Evolutionary conservation across 2,113 vertebrate genomes (phyloP), one percentile per base, ranked within the genome.

Genomic region (Mobula birostris): DNA sequence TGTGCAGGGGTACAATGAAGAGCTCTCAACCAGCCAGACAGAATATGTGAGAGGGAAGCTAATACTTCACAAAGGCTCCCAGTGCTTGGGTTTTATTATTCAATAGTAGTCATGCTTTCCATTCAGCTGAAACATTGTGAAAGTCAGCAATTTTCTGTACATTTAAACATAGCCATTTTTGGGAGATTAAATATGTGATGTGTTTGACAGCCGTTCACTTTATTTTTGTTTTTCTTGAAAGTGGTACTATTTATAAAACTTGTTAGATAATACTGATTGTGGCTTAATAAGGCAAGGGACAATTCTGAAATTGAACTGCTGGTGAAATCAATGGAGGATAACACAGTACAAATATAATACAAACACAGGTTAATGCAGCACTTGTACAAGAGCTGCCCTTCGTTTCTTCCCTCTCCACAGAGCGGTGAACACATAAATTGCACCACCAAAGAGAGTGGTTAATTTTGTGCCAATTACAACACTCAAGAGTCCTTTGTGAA

Each of bases 1-100:
- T 98, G 97, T 98, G 95, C 96, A 95, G 95, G 94, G 94, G 95
- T 96, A 98, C 97, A 98, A 98, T 98, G 96, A 96, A 95, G 94
- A 96, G 94, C 95, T 97, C 96, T 98, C 96, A 96, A 96, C 96
- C 96, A 96, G 95, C 96, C 96, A 98, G 97, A 97, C 97, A 96
- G 97, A 97, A 96, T 96, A 97, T 98, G 97, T 98, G 97, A 98
- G 97, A 95, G 95, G 97, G 97, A 96, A 98, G 95, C 97, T 97
- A 98, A 98, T 97, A 96, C 97, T 96, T 95, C 96, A 97, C 96
- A 94, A 78, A 78, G 93, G 72, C 83, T 56, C 87, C 56, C 48
- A n/a, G 63, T 90, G 83, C 82, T 66, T 21, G 94, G 56, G 66
- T 94, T 87, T 90, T 61, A 72, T 68, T 87, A 74, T 80, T 74